Percentiles rank a stretch among this genome's conserved stretches.
These are phyloP conservation scores for Melieria omissa DNA, from an alignment of 2,888 invertebrate species.

Conservation along the genomic window DNA sequence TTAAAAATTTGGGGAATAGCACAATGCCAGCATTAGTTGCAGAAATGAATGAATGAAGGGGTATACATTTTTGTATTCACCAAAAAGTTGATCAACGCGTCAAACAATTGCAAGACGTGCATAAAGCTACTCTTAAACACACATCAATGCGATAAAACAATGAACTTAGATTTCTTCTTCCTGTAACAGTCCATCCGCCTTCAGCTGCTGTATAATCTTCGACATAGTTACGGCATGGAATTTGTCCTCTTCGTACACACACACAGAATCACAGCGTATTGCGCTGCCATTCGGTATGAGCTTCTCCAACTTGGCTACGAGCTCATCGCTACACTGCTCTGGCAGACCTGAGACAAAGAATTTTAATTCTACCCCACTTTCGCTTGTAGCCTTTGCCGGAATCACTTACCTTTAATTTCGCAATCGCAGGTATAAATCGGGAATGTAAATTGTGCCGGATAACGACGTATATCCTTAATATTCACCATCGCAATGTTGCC, in stretches of 20 bases:
- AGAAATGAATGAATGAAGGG: no score
- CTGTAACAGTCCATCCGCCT: slow-evolving; percentile 36
- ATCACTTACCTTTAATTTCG: slow-evolving; percentile 50
- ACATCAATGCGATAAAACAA: no score
- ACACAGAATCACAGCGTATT: slow-evolving; percentile 43
- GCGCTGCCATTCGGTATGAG: slow-evolving; percentile 45
- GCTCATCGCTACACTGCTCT: slow-evolving; percentile 36
- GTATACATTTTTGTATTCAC: no score
- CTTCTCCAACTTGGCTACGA: slow-evolving; percentile 45
- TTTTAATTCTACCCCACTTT: neutral
- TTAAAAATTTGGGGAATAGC: no score
- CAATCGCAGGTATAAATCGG: slow-evolving; percentile 59
- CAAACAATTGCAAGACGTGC: no score
- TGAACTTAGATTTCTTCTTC: neutral
- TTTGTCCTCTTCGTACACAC: slow-evolving; percentile 38
- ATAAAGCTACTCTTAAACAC: no score
- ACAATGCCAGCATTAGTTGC: no score
- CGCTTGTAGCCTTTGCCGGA: no score
- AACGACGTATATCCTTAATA: slow-evolving; percentile 57
- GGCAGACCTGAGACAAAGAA: slow-evolving; percentile 41
- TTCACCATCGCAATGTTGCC: slow-evolving; percentile 56
- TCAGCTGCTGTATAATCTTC: slow-evolving; percentile 37
- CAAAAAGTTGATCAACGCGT: no score
- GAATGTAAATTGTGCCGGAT: slow-evolving; percentile 59
- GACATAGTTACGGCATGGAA: slow-evolving; percentile 42